Percentiles rank a stretch among this genome's conserved stretches.
Conservation (phyloP, 2,888 invertebrate species). For the Drosophila incognita region DNA sequence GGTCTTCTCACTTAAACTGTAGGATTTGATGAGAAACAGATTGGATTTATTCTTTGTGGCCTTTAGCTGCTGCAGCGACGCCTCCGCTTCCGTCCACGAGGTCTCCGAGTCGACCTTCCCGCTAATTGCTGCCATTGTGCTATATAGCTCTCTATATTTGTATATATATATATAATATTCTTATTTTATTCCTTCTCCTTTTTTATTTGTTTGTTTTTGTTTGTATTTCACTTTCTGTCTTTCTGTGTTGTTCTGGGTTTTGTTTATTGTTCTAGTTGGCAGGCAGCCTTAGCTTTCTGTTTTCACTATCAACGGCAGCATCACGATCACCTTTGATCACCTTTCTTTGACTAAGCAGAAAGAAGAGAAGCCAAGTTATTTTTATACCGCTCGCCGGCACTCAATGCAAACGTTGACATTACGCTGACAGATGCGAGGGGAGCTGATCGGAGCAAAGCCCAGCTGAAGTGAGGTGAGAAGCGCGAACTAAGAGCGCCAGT, state of each 20-base stretch:
- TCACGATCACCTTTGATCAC: slow-evolving; percentile 15
- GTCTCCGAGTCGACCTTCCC: slow-evolving; percentile 27
- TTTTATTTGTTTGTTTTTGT: slow-evolving; percentile 5
- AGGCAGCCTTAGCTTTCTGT: slow-evolving; percentile 21
- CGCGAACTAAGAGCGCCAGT: slow-evolving; percentile 19
- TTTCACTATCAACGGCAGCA: slow-evolving; percentile 39
- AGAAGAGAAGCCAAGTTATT: slow-evolving; percentile 35
- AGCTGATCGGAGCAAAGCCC: not conserved
- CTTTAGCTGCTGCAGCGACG: slow-evolving; percentile 59
- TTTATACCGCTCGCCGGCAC: slow-evolving; percentile 18
- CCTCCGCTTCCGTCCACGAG: slow-evolving; percentile 26
- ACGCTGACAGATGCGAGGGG: slow-evolving; percentile 2
- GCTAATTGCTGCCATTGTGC: slow-evolving; percentile 39
- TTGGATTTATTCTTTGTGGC: slow-evolving; percentile 76
- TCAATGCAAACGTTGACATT: slow-evolving; percentile 26
- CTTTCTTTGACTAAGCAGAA: slow-evolving; percentile 13
- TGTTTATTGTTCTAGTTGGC: slow-evolving; percentile 39
- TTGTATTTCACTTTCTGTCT: slow-evolving; percentile 1
- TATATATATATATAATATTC: not conserved
- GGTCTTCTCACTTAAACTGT: slow-evolving; percentile 69
- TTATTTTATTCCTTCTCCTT: slow-evolving; percentile 3
- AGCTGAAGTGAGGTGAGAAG: not conserved
- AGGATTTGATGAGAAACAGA: slow-evolving; percentile 73
- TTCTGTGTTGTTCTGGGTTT: not conserved
- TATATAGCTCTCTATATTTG: not conserved